These are phyloP conservation scores for Neoniphon sammara DNA, from an alignment of 2,797 vertebrate species.

Conservation along the genomic window DNA sequence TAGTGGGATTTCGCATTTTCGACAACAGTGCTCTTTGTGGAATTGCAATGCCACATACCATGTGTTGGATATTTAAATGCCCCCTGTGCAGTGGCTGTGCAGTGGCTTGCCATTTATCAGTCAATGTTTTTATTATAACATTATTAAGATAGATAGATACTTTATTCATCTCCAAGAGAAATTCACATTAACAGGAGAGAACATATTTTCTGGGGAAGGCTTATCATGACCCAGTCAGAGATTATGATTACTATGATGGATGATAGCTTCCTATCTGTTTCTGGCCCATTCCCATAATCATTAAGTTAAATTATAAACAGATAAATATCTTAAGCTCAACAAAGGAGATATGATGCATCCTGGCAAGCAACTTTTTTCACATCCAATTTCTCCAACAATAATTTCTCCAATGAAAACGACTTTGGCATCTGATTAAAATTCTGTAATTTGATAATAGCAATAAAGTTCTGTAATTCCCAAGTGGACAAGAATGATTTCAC, in stretches of 20 bases:
- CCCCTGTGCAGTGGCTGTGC: background rate
- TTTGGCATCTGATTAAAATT: conserved; percentile 25
- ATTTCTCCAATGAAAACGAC: too few relatives aligned
- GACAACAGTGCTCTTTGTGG: background rate
- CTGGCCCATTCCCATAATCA: conserved; percentile 26
- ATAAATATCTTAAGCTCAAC: conserved; percentile 21
- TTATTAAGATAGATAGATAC: too few relatives aligned
- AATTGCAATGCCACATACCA: background rate
- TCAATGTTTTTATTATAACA: conserved; percentile 19
- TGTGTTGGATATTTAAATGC: background rate
- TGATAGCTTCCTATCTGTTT: conserved; percentile 9
- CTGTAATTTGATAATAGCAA: too few relatives aligned
- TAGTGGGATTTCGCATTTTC: conserved; percentile 5
- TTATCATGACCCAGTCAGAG: conserved; percentile 14
- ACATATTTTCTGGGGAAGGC: conserved; percentile 8
- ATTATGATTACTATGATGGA: conserved; percentile 11
- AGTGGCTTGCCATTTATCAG: conserved; percentile 17
- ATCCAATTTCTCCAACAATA: conserved; percentile 20
- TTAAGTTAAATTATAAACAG: conserved; percentile 19
- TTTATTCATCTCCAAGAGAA: too few relatives aligned
- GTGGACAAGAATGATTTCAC: conserved; percentile 20
- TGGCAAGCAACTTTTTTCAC: conserved; percentile 10
- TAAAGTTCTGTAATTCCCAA: conserved; percentile 12
- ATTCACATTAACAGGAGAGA: too few relatives aligned
- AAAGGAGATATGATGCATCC: conserved; percentile 13